phyloP scores from a whole-genome alignment of 2,113 vertebrate genomes.

The Parus major region DNA sequence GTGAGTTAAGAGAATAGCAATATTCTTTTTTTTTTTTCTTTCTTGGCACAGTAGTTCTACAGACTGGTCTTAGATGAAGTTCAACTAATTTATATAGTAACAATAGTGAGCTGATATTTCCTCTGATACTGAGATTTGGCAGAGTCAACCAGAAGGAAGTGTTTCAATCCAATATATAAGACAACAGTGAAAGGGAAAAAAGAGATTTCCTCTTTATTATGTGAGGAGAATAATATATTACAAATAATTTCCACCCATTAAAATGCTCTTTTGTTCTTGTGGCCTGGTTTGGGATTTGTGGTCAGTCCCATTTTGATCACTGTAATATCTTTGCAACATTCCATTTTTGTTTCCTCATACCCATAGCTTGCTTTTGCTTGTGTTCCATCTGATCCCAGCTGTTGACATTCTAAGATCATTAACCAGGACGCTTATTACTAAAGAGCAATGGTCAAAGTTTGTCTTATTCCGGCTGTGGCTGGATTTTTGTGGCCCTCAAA shows the following conservation, averaged over 20 bases:
- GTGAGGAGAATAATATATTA: constrained; percentile 41
- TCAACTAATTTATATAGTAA: constrained; percentile 48
- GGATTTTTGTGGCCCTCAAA: not conserved
- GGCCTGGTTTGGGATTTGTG: not conserved
- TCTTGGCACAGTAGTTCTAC: not conserved
- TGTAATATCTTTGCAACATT: not conserved
- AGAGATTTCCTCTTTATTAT: constrained; percentile 37
- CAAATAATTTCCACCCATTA: constrained; percentile 47
- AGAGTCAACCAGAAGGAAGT: constrained; percentile 55
- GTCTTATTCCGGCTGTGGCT: not conserved
- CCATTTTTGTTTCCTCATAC: not conserved
- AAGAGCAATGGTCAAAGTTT: not conserved
- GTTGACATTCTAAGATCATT: not conserved
- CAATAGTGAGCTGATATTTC: constrained; percentile 61
- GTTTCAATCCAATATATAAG: constrained; percentile 53
- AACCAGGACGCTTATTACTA: not conserved
- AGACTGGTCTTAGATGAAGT: constrained; percentile 37
- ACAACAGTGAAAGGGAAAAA: constrained; percentile 34
- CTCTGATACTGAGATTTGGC: constrained; percentile 52
- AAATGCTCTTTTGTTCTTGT: constrained; percentile 25
- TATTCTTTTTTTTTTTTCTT: not conserved
- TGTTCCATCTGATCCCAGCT: not conserved
- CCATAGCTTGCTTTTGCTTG: not conserved
- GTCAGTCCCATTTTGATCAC: not conserved
- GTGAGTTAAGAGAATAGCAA: not conserved